Evolutionary conservation across 2,797 vertebrate species (phyloP), one percentile per base, ranked within the genome.

Genomic region (Phrynocephalus forsythii): DNA sequence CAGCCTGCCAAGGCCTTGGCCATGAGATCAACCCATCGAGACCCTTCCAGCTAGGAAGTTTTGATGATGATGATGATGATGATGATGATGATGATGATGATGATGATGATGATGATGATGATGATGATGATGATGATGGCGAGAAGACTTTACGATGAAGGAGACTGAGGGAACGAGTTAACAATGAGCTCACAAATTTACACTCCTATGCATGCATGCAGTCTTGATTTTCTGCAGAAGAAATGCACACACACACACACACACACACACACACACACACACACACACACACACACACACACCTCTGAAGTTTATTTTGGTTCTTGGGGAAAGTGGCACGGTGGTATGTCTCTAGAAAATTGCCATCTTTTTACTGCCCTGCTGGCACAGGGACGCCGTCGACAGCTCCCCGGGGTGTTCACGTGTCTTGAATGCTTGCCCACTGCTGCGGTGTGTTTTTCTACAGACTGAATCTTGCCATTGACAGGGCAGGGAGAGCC

Each of bases 271-370:
- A 44, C 38, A 44, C 38, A 4, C 38, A 44, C 38, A 20, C 66
- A 60, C 13, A 20, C 15, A 5, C 22, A 90, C 91, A 90, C 93
- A 91, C 38, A 44, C 38, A 44, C 38, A 4, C 38, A 44, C 38
- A 2, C 95, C 95, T 94, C 95, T 96, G 95, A 95, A 94, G 90
- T 92, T 95, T 95, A 93, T 94, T 95, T 94, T 85, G 92, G 91
- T 92, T 94, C 95, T 92, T 85, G 80, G 94, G 95, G 94, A 95
- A 90, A 91, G 94, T 92, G 95, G 94, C 76, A 90, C 92, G 93
- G 94, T 94, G 89, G 90, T 89, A 79, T 82, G 95, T 93, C 95
- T 93, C 95, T 95, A 83, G 92, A 93, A 93, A 94, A 94, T 95
- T 95, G 95, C 95, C 95, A 94, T 90, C 92, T 71, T 93, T 95